Base-by-base conservation (phyloP, 23 tunicate species). In the Oikopleura dioica region DNA sequence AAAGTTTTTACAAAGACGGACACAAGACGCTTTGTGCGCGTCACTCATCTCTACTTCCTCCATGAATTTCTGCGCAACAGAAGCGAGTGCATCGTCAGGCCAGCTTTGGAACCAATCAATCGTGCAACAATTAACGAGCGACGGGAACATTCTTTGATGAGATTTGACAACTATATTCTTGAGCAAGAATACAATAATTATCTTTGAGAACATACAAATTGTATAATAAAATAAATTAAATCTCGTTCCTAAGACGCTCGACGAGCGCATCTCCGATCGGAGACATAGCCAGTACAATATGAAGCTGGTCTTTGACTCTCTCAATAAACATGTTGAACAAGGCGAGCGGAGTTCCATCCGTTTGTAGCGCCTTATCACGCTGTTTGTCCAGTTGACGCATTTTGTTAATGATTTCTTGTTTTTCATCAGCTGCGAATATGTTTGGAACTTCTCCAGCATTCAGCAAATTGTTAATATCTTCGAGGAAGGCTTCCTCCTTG, bases 31-130 rank as follows among this genome's bases (percentile, higher is more conserved):
- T 50, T 86, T 77, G 38, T 82, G 84, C 30, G 78, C 82, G 68
- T 91, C 97, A 0, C 82, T 79, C 97, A 91, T 85, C 78, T 91
- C 97, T 12, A 91, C 92, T 36, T 91, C 94, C 58, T 91, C 97
- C 75, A 91, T 76, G 38, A 91, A 91, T 23, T 86, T 78, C 24
- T 87, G 77, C 9, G 97, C 97, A 0, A 91, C 97, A 75, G 87
- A 84, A 0, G 92, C 80, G 36, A 91, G 79, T 33, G 97, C 97
- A 85, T 91, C 97, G 69, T 82, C 87, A 1, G 97, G 97, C 97
- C 97, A 91, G 0, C 85, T 78, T 91, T 91, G 97, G 83, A 91
- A 91, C 97, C 97, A 91, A 38, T 91, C 87, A 75, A 91, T 91
- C 9, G 97, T 91, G 75, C 97, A 91, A 68, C 97, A 91, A 69